A percentile compares a stretch with the other conserved stretches of the same genome.
Conservation (phyloP, 2,888 invertebrate genomes). For the Thymelicus sylvestris region DNA sequence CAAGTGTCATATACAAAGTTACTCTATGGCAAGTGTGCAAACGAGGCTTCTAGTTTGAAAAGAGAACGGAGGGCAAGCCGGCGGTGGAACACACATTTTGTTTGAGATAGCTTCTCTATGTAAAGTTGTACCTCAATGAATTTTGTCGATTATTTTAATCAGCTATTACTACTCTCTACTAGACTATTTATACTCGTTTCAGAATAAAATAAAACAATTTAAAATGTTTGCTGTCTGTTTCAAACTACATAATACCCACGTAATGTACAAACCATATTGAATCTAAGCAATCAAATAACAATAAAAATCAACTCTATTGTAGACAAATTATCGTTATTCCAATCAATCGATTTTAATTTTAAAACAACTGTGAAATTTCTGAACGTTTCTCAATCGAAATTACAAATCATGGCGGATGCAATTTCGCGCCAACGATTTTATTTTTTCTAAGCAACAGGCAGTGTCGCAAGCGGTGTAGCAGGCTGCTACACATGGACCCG, state of each 20-base stretch:
- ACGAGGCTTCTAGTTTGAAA: no score
- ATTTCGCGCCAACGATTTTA: constrained; percentile 27
- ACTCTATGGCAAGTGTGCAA: no score
- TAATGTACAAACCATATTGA: not conserved
- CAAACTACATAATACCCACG: not conserved
- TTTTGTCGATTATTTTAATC: no score
- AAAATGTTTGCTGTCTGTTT: not conserved
- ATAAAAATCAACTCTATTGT: not conserved
- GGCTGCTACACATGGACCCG: constrained; percentile 36
- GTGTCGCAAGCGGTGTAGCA: constrained; percentile 37
- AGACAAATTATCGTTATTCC: constrained; percentile 7
- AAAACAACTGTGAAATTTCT: constrained; percentile 24
- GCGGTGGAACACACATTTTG: no score
- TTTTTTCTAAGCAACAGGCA: constrained; percentile 39
- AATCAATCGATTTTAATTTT: constrained; percentile 21
- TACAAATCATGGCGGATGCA: constrained; percentile 27
- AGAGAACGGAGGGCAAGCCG: no score
- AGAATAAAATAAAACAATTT: not conserved
- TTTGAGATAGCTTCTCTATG: no score
- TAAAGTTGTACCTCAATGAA: no score
- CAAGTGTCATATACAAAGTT: no score
- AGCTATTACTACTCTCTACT: no score
- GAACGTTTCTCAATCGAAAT: constrained; percentile 23
- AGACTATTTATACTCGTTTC: no score
- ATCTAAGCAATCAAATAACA: constrained; percentile 1